Conservation (phyloP, 2,113 vertebrate genomes). For the Etheostoma cragini region DNA sequence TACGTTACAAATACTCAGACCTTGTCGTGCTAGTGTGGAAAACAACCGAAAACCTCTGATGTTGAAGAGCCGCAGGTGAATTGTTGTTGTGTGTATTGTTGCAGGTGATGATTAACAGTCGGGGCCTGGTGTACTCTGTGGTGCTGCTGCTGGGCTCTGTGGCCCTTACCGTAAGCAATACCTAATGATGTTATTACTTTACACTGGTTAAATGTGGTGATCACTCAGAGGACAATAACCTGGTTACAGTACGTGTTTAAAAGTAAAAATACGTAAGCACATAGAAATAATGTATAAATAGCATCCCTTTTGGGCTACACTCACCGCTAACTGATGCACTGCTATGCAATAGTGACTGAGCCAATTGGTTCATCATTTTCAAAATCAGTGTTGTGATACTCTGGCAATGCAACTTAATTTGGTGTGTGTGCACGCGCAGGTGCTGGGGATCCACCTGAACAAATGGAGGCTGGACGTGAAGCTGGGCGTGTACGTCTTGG, state of each 20-base stretch:
- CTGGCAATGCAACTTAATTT: background rate
- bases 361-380: slow-evolving; percentile 14
- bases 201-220: background rate
- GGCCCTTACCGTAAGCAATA: slow-evolving; percentile 91
- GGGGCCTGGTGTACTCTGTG: slow-evolving; percentile 94
- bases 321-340: background rate
- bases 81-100: slow-evolving; percentile 18
- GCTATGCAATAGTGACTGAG: slow-evolving; percentile 16
- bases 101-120: slow-evolving; percentile 97
- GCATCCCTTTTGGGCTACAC: background rate
- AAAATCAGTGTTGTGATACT: background rate
- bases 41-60: background rate
- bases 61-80: background rate
- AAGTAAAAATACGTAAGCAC: background rate
- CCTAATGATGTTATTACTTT: background rate
- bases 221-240: background rate
- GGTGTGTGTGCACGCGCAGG: slow-evolving; percentile 77
- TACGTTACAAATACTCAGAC: background rate
- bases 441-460: slow-evolving; percentile 93
- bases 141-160: slow-evolving; percentile 94
- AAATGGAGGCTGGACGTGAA: slow-evolving; percentile 94
- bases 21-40: background rate
- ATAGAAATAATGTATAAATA: background rate
- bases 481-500: slow-evolving; percentile 91
- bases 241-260: background rate